Base-by-base conservation (phyloP, 2,113 vertebrate genomes). In the Poeciliopsis retropinna region DNA sequence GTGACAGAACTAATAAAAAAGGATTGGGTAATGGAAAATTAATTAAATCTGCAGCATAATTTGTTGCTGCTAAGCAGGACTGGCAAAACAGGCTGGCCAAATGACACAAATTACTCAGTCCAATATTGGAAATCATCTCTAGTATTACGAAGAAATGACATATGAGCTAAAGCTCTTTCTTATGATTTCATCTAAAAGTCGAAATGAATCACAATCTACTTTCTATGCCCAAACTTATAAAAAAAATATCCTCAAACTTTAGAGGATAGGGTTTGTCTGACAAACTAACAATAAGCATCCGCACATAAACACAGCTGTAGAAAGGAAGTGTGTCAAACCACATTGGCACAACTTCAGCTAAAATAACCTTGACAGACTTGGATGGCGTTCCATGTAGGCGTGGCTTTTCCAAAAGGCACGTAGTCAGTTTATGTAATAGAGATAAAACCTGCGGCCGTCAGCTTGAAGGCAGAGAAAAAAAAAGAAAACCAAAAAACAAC, bases 331-430 rank as follows among this genome's bases (percentile, higher is more conserved):
- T 86, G 83, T 87, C 71, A 67, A 72, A 86, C 67, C 72, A 74
- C 61, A 41, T 70, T 71, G 76, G 77, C 88, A 92, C 73, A 22
- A 37, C 66, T 84, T 82, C 78, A 80, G 72, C 85, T 74, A 27
- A 72, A 72, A 71, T 79, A 87, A 92, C 91, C 89, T 85, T 89
- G 82, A 84, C 88, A 89, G 83, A 88, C 84, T 91, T 92, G 89
- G 92, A 93, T 34, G 71, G 30, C 57, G 14, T 71, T 87, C 77
- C 75, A 34, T 27, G 67, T 67, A 64, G 6, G 1, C 17, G n/a
- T 8, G 67, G 62, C 79, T 70, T 81, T 90, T 86, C 84, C 89
- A 93, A 89, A 90, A 14, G 65, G 67, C 84, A 85, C 70, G 41
- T 32, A 67, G 79, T 81, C 64, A 85, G 73, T 87, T 92, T 78